phyloP scores from a whole-genome alignment of 1,140 invertebrate species.

The Chelonus insularis region DNA sequence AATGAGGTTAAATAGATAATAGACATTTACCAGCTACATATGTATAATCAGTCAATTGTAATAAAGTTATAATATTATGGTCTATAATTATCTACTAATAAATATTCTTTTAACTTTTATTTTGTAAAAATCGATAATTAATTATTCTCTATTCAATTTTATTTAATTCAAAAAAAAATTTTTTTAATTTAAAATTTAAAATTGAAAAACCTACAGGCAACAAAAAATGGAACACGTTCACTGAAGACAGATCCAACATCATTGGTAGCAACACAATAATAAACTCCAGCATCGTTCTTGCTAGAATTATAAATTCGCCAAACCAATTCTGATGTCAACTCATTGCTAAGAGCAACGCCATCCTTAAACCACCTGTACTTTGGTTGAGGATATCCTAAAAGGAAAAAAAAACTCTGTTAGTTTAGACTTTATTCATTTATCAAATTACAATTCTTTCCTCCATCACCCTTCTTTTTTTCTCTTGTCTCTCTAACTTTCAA shows the following conservation, averaged over 20 bases:
- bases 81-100: conserved; percentile 26
- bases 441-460: conserved; percentile 6
- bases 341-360: conserved; percentile 72
- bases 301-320: conserved; percentile 80
- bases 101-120: no score
- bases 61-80: background rate
- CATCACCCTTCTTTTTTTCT: background rate
- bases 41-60: no score
- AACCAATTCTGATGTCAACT: conserved; percentile 72
- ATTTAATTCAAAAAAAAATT: no score
- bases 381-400: conserved; percentile 81
- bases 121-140: no score
- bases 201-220: conserved; percentile 88
- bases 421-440: background rate
- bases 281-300: conserved; percentile 80
- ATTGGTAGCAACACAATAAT: conserved; percentile 89
- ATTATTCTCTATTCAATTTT: no score
- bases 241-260: conserved; percentile 88
- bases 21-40: no score
- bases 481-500: background rate
- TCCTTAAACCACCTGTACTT: conserved; percentile 90
- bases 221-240: conserved; percentile 81
- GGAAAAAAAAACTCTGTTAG: conserved; percentile 23
- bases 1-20: no score
- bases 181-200: no score